phyloP scores from a whole-genome alignment of 1,140 invertebrate genomes.

The Diuraphis noxia region DNA sequence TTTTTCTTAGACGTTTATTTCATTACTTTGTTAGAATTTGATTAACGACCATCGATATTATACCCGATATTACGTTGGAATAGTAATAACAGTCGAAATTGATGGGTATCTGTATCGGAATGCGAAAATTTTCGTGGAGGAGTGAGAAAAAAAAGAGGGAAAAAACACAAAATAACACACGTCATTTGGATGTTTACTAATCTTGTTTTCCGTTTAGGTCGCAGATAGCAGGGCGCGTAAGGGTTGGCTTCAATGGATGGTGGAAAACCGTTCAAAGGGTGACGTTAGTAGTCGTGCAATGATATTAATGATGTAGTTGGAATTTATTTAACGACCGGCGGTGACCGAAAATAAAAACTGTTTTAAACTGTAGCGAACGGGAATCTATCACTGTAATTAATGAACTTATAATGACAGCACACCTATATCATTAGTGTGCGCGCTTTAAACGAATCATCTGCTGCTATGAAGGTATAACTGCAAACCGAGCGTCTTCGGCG shows the following conservation, averaged over 20 bases:
- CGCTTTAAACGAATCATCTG: constrained; percentile 11
- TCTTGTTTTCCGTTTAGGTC: constrained; percentile 43
- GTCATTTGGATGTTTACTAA: constrained; percentile 44
- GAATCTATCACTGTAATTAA: constrained; percentile 49
- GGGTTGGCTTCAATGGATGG: background rate
- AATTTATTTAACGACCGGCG: constrained; percentile 43
- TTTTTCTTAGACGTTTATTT: background rate
- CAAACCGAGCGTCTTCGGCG: background rate
- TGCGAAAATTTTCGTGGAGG: background rate
- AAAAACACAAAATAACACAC: constrained; percentile 26
- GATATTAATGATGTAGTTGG: constrained; percentile 47
- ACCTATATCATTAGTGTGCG: background rate
- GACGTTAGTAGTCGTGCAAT: constrained; percentile 14
- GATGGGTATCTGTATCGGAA: constrained; percentile 33
- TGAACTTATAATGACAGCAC: constrained; percentile 30
- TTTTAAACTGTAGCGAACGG: constrained; percentile 37
- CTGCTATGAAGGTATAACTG: background rate
- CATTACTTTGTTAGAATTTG: constrained; percentile 1
- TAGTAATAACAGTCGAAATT: constrained; percentile 40
- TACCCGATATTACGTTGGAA: background rate
- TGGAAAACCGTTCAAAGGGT: background rate
- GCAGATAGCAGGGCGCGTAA: background rate
- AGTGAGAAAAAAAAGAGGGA: background rate
- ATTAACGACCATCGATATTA: background rate
- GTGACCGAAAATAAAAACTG: constrained; percentile 38